Percentiles rank a stretch among this genome's conserved stretches.
Evolutionary conservation across 2,888 invertebrate species (phyloP).

Genomic region (Andrena minutula): DNA sequence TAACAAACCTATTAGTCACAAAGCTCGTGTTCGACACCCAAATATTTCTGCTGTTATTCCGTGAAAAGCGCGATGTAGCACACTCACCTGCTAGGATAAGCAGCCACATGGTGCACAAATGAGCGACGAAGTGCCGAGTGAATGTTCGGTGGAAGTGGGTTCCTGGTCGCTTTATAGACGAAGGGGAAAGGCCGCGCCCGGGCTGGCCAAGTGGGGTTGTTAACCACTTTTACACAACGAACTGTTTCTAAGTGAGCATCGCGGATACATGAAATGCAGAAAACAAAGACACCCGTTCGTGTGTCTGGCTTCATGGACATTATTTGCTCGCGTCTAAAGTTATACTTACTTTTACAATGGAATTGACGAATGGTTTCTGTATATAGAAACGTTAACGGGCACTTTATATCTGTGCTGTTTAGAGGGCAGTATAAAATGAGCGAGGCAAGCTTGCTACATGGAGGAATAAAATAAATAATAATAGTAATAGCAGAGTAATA

Average conservation of each 20-base stretch:
- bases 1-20: conserved; percentile 16
- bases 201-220: conserved; percentile 81
- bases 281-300: conserved; percentile 49
- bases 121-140: conserved; percentile 81
- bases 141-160: conserved; percentile 81
- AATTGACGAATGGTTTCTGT: not conserved
- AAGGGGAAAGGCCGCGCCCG: conserved; percentile 84
- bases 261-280: conserved; percentile 45
- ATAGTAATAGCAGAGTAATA: too few species aligned
- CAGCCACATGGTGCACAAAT: conserved; percentile 83
- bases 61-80: conserved; percentile 36
- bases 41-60: conserved; percentile 20
- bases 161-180: conserved; percentile 83
- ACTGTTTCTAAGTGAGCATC: conserved; percentile 64
- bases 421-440: not conserved
- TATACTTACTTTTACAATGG: not conserved
- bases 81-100: conserved; percentile 83
- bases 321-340: not conserved
- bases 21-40: conserved; percentile 10
- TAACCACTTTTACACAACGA: conserved; percentile 74
- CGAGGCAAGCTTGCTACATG: not conserved
- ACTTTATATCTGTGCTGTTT: not conserved
- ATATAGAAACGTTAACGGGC: not conserved
- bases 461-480: too few species aligned
- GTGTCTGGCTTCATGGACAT: not conserved